Conservation (phyloP, 2,888 invertebrate species). For the Anagyrus pseudococci region DNA sequence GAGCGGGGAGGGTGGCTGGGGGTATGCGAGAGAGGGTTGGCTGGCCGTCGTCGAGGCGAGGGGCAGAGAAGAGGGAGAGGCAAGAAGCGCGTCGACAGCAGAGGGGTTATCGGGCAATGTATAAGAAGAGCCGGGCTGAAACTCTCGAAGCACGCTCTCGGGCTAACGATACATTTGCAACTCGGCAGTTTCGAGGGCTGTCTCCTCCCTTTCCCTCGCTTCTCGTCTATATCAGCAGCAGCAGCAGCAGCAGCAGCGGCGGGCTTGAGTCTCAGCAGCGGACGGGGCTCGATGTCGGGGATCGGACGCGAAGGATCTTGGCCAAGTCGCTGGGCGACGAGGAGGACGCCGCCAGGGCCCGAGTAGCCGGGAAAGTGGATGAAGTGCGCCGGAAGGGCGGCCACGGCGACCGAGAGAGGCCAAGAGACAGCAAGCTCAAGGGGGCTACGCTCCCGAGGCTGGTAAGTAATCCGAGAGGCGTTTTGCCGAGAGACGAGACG, state of each 20-base stretch:
- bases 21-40: background rate
- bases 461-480: conserved; percentile 25
- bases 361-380: conserved; percentile 24
- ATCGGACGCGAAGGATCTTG: conserved; percentile 12
- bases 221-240: background rate
- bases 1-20: background rate
- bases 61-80: background rate
- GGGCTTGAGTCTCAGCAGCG: conserved; percentile 2
- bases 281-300: background rate
- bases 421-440: conserved; percentile 21
- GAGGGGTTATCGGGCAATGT: background rate
- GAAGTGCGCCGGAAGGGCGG: conserved; percentile 10
- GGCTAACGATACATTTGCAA: conserved; percentile 51
- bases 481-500: conserved; percentile 19
- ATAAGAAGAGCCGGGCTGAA: conserved; percentile 14
- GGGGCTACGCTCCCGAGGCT: conserved; percentile 28
- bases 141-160: conserved; percentile 41
- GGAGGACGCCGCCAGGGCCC: background rate
- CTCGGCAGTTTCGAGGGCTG: conserved; percentile 47
- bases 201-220: conserved; percentile 6
- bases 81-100: background rate
- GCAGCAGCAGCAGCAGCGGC: background rate
- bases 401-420: background rate
- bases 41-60: too few species aligned
- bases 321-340: conserved; percentile 23